Evolutionary conservation across 2,888 invertebrate species (phyloP).

Genomic region (Minunthozetes semirufus): DNA sequence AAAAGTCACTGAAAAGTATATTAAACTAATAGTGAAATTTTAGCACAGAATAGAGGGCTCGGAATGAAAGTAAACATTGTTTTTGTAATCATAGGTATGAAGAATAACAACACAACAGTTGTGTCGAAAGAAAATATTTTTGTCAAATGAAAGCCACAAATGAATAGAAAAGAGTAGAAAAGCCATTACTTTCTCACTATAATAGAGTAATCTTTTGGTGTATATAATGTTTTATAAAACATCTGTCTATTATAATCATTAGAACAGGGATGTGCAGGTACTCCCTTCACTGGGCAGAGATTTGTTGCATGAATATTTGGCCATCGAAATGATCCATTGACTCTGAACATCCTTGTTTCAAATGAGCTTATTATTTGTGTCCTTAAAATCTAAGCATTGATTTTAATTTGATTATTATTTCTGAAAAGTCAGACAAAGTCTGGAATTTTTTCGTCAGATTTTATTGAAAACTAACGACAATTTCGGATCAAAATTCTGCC

Average conservation of each 20-base stretch:
- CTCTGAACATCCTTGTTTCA: too few species aligned
- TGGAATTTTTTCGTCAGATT: too few species aligned
- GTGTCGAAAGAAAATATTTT: neutral
- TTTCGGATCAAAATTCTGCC: neutral
- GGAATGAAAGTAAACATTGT: neutral
- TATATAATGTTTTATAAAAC: neutral
- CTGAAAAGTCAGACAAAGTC: too few species aligned
- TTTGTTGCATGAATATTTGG: too few species aligned
- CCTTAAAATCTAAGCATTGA: too few species aligned
- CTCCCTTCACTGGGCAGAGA: too few species aligned
- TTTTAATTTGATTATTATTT: too few species aligned
- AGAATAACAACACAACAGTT: neutral
- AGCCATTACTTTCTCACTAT: neutral
- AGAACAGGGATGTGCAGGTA: neutral
- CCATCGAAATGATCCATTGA: too few species aligned
- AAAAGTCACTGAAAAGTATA: neutral
- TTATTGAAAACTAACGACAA: neutral
- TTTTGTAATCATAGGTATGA: conserved; percentile 12
- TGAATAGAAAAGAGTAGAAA: neutral
- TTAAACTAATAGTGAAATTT: neutral
- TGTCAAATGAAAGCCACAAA: neutral
- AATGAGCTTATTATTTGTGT: too few species aligned
- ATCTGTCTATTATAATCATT: conserved; percentile 16
- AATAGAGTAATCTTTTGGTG: neutral
- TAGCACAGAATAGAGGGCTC: neutral